phyloP scores from a whole-genome alignment of 1,140 invertebrate genomes.

The Euglossa dilemma region DNA sequence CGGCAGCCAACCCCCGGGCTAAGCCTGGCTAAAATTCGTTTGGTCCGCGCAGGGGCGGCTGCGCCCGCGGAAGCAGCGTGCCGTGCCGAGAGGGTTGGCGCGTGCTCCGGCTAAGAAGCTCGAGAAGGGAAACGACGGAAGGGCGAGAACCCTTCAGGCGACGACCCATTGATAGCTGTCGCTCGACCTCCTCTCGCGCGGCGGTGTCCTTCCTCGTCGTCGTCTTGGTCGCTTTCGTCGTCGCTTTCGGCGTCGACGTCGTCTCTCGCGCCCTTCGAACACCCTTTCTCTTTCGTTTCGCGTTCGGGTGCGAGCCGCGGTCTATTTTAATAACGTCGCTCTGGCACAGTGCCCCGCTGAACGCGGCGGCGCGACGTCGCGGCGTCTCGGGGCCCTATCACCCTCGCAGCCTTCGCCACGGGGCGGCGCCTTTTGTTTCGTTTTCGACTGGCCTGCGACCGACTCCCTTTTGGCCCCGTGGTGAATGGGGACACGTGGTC shows the following conservation, averaged over 20 bases:
- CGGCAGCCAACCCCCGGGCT: slow-evolving; percentile 69
- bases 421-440: slow-evolving; percentile 15
- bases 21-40: slow-evolving; percentile 71
- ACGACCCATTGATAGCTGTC: slow-evolving; percentile 64
- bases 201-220: slow-evolving; percentile 35
- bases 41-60: slow-evolving; percentile 63
- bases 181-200: slow-evolving; percentile 28
- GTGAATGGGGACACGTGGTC: not conserved
- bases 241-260: slow-evolving; percentile 35
- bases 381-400: slow-evolving; percentile 47
- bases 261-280: not conserved
- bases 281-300: not conserved
- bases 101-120: slow-evolving; percentile 21
- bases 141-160: slow-evolving; percentile 56
- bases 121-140: slow-evolving; percentile 13
- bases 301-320: slow-evolving; percentile 41
- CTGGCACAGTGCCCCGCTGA: slow-evolving; percentile 76
- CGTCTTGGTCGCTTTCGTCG: not conserved
- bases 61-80: slow-evolving; percentile 58
- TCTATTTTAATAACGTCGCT: slow-evolving; percentile 77
- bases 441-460: slow-evolving; percentile 15
- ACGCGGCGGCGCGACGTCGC: slow-evolving; percentile 26
- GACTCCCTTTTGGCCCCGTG: too few species aligned
- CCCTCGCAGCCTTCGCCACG: slow-evolving; percentile 38
- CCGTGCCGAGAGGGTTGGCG: slow-evolving; percentile 26